A percentile compares a stretch with the other conserved stretches of the same genome.
These are phyloP conservation scores for Yoshiicerus persimilis DNA, from an alignment of 1,140 invertebrate genomes.

Conservation along the genomic window DNA sequence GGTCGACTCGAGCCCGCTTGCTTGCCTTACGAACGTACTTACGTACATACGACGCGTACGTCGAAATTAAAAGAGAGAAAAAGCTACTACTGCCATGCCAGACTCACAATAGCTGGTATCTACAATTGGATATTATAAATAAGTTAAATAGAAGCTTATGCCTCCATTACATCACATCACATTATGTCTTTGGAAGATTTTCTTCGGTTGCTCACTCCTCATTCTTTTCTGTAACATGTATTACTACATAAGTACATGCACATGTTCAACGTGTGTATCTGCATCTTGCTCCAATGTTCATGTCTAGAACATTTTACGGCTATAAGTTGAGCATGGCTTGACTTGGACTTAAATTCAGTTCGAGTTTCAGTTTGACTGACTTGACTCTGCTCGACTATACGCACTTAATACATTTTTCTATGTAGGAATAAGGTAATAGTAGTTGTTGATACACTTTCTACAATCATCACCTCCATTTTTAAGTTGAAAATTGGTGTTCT, in stretches of 20 bases:
- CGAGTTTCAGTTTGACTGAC: background rate
- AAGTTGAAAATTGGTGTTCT: background rate
- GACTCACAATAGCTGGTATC: background rate
- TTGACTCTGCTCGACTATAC: background rate
- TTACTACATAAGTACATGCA: background rate
- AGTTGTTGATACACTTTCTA: constrained; percentile 14
- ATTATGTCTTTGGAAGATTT: background rate
- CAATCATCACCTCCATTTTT: constrained; percentile 4
- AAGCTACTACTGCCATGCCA: background rate
- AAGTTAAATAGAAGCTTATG: background rate
- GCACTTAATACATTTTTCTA: background rate
- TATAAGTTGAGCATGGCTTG: background rate
- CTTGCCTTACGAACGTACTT: background rate
- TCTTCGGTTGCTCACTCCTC: background rate
- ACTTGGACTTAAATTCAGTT: background rate
- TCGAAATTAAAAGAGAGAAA: constrained; percentile 1
- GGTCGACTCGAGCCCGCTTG: constrained; percentile 21
- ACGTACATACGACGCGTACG: background rate
- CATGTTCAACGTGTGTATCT: background rate
- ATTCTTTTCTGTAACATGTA: background rate
- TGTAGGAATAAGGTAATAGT: background rate
- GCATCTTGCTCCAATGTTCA: background rate
- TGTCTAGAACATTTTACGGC: background rate
- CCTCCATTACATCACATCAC: background rate
- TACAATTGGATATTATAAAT: background rate